Evolutionary conservation across 2,797 vertebrate species (phyloP), one percentile per base, ranked within the genome.

Genomic region (Darevskia mixta): DNA sequence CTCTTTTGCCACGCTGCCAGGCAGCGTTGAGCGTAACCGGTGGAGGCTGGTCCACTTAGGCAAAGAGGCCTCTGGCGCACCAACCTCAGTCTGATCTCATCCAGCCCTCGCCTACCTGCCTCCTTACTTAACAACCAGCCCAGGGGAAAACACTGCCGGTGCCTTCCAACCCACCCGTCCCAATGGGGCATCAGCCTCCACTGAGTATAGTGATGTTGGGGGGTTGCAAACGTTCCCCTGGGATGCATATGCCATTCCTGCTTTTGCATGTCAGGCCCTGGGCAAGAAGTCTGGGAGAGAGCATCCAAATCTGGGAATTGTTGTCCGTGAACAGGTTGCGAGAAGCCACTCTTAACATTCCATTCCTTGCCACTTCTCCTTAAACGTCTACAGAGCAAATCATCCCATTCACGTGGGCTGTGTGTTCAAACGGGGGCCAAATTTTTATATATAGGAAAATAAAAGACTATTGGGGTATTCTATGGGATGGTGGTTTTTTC

Each of bases 381-480:
- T 35, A 71, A 67, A 77, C 85, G 41, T 79, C 10, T 18, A 45
- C 23, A 83, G 83, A 32, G 90, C 87, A 83, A 88, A 67, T 86
- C 90, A 67, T 87, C 90, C 92, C 93, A 82, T 73, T 83, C 32
- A 0, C 90, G 81, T 76, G 92, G 93, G 93, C 95, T 94, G 96
- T 95, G 96, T 97, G 96, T 96, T 96, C 94, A 96, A 93, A 71
- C 91, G 77, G 92, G 96, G 95, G 96, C 96, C 97, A 96, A 95
- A 77, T 93, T 96, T 96, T 11, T 45, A 43, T 27, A n/a, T 20
- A 79, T 43, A 25, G 32, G 49, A 79, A 29, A 17, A 29, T 64
- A 86, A 94, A 72, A 25, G 35, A 93, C 91, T 94, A 93, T 91
- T 95, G 93, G 90, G 95, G 83, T 75, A 92, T 96, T 95, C 82